Conservation (phyloP, 2,797 vertebrate species). For the Pelodytes ibericus region DNA sequence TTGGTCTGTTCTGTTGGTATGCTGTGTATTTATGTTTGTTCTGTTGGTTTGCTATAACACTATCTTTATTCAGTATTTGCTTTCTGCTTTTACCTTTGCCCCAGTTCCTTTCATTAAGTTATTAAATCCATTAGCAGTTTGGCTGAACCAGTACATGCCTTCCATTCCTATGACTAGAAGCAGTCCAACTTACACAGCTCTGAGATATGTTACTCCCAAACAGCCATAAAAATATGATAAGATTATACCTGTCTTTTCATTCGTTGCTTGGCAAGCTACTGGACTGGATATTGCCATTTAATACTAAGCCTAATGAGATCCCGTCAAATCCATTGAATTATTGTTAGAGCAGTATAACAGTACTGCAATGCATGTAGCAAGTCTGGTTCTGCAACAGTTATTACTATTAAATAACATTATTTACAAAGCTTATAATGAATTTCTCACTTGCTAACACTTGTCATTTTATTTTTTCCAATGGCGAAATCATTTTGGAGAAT, state of each 20-base stretch:
- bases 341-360: neutral
- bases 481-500: too few species aligned
- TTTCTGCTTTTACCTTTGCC: too few species aligned
- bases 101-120: too few species aligned
- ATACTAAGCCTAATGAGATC: neutral
- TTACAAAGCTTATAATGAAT: neutral
- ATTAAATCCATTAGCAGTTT: slow-evolving; percentile 16
- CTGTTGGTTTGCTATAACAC: too few species aligned
- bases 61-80: too few species aligned
- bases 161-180: neutral
- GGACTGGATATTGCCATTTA: slow-evolving; percentile 2
- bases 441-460: too few species aligned
- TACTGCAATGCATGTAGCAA: neutral
- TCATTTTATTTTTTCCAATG: too few species aligned
- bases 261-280: neutral
- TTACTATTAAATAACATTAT: neutral
- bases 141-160: neutral
- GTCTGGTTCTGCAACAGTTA: neutral
- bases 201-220: slow-evolving; percentile 17
- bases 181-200: slow-evolving; percentile 1
- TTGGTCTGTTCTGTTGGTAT: too few species aligned
- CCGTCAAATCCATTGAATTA: neutral
- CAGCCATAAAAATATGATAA: neutral
- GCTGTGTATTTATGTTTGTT: too few species aligned
- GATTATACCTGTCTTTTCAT: neutral